Percentiles rank a stretch among this genome's conserved stretches.
phyloP scores from a whole-genome alignment of 1,140 invertebrate genomes.

The Colletes gigas region DNA sequence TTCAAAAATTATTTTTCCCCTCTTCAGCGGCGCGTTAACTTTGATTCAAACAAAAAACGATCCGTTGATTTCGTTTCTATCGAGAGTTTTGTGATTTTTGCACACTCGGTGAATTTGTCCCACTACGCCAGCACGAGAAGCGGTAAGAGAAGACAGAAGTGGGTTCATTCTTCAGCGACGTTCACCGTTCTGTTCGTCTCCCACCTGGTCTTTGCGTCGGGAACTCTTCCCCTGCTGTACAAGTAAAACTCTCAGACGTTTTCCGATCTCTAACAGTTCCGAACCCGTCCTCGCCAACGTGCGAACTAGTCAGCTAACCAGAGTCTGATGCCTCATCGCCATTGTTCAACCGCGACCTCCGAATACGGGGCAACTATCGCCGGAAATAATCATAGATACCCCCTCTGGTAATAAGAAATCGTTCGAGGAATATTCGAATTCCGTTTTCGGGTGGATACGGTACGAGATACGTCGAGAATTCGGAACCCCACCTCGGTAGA shows the following conservation, averaged over 20 bases:
- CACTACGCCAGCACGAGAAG: background rate
- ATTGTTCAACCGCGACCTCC: background rate
- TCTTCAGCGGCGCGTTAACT: too few species aligned
- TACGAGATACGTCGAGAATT: too few species aligned
- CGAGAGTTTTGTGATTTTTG: too few species aligned
- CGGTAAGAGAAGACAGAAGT: conserved; percentile 37
- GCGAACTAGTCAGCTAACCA: conserved; percentile 44
- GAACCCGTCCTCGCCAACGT: conserved; percentile 62
- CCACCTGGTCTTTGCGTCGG: conserved; percentile 43
- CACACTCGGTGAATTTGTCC: too few species aligned
- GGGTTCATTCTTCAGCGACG: conserved; percentile 44
- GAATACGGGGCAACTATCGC: background rate
- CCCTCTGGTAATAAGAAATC: too few species aligned
- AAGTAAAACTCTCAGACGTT: conserved; percentile 74
- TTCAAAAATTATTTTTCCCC: too few species aligned
- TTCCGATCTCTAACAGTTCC: conserved; percentile 72
- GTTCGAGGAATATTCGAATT: too few species aligned
- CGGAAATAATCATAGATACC: too few species aligned
- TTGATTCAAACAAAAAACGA: too few species aligned
- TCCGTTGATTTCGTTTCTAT: too few species aligned
- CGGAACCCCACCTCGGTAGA: too few species aligned
- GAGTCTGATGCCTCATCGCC: conserved; percentile 9
- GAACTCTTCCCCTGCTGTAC: conserved; percentile 58
- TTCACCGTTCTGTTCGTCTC: conserved; percentile 59
- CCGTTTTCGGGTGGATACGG: too few species aligned